These are phyloP conservation scores for Champsocephalus gunnari DNA, from an alignment of 2,797 vertebrate species.

Conservation along the genomic window DNA sequence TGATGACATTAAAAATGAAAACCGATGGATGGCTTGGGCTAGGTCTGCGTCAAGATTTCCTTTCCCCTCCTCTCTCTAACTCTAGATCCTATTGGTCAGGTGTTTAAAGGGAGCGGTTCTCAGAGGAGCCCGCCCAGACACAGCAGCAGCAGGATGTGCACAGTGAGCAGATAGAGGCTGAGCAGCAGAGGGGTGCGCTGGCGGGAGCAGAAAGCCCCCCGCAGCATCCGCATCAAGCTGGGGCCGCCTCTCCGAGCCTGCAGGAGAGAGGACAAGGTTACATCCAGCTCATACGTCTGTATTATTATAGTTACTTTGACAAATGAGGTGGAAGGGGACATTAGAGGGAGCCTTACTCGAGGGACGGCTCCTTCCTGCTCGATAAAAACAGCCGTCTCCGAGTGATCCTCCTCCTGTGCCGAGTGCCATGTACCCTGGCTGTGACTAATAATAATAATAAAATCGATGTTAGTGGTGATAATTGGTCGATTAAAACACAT, in stretches of 20 bases:
- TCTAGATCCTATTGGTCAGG: slow-evolving; percentile 18
- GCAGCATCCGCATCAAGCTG: slow-evolving; percentile 86
- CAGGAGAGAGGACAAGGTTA: slow-evolving; percentile 13
- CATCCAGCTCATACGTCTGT: slow-evolving; percentile 14
- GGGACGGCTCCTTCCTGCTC: slow-evolving; percentile 84
- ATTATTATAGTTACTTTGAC: slow-evolving; percentile 16
- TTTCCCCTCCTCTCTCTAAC: background rate
- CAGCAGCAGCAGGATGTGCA: slow-evolving; percentile 91
- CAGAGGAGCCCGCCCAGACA: slow-evolving; percentile 92
- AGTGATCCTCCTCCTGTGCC: slow-evolving; percentile 73
- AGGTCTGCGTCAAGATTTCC: slow-evolving; percentile 22
- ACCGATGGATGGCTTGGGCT: slow-evolving; percentile 43
- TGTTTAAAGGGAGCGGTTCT: slow-evolving; percentile 53
- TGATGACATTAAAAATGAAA: background rate
- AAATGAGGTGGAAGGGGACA: background rate
- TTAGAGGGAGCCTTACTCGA: slow-evolving; percentile 81
- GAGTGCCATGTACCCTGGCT: slow-evolving; percentile 83
- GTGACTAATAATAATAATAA: slow-evolving; percentile 71
- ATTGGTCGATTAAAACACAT: background rate
- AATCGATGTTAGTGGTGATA: slow-evolving; percentile 31
- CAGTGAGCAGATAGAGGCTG: slow-evolving; percentile 87
- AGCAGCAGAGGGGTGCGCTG: slow-evolving; percentile 89
- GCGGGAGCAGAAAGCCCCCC: slow-evolving; percentile 87
- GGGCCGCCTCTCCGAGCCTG: slow-evolving; percentile 84
- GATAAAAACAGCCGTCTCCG: slow-evolving; percentile 88